Conservation (phyloP, 2,113 vertebrate species). For the Poeciliopsis retropinna region DNA sequence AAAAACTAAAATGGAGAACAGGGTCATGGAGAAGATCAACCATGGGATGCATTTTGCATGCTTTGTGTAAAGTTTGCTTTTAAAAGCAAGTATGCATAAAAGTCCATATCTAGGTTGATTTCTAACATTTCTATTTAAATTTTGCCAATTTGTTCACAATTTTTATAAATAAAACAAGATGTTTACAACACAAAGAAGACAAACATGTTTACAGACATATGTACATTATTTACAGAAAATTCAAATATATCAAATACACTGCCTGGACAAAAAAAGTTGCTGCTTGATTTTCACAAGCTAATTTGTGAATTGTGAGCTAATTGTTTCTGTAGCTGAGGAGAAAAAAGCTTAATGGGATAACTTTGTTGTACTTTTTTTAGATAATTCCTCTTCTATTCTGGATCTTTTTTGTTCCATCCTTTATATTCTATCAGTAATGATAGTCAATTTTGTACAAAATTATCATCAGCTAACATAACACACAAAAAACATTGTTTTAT, state of each 20-base stretch:
- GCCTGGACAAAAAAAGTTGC: no score
- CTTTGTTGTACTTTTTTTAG: no score
- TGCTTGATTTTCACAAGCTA: background rate
- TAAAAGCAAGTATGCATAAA: no score
- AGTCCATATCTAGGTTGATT: background rate
- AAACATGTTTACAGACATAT: slow-evolving; percentile 30
- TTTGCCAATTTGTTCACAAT: background rate
- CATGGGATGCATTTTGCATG: background rate
- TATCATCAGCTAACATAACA: no score
- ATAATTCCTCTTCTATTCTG: no score
- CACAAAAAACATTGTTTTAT: no score
- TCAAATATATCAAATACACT: slow-evolving; percentile 23
- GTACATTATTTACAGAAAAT: slow-evolving; percentile 9
- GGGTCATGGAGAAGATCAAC: slow-evolving; percentile 20
- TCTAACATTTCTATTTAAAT: slow-evolving; percentile 26
- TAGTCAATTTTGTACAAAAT: slow-evolving; percentile 27
- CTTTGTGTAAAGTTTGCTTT: background rate
- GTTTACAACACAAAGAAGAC: slow-evolving; percentile 7
- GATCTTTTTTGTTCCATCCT: no score
- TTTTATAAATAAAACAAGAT: background rate
- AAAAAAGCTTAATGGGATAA: background rate
- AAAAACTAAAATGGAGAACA: slow-evolving; percentile 22
- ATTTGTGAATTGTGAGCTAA: background rate
- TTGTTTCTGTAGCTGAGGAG: background rate
- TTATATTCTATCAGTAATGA: slow-evolving; percentile 37